phyloP scores from a whole-genome alignment of 2,113 vertebrate genomes.

The Cyrtonyx montezumae region DNA sequence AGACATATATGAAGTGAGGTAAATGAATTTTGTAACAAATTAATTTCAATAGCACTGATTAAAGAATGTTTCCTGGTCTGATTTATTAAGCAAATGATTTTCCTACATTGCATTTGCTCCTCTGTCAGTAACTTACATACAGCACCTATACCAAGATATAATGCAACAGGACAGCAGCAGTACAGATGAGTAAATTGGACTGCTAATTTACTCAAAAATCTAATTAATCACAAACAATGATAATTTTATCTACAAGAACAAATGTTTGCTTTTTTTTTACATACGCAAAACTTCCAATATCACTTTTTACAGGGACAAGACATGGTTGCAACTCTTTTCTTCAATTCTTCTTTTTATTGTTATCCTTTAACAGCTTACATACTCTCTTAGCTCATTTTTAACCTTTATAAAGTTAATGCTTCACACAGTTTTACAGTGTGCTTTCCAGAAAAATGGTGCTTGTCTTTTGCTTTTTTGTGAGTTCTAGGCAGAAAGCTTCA shows the following conservation, averaged over 20 bases:
- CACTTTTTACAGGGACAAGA: background rate
- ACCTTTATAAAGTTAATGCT: background rate
- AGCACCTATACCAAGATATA: background rate
- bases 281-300: background rate
- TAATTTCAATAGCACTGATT: background rate
- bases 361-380: background rate
- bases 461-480: background rate
- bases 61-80: background rate
- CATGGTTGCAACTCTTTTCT: background rate
- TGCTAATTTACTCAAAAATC: background rate
- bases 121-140: background rate
- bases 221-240: background rate
- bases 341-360: background rate
- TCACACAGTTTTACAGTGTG: background rate
- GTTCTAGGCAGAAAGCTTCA: slow-evolving; percentile 23
- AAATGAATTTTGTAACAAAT: background rate
- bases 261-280: background rate
- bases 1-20: background rate
- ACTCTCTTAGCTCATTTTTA: background rate
- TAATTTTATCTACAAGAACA: background rate
- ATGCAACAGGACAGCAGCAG: background rate
- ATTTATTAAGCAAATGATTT: background rate
- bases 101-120: background rate
- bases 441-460: background rate
- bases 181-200: background rate